These are phyloP conservation scores for Matsumyia berberina DNA, from an alignment of 2,888 invertebrate species.

Conservation along the genomic window DNA sequence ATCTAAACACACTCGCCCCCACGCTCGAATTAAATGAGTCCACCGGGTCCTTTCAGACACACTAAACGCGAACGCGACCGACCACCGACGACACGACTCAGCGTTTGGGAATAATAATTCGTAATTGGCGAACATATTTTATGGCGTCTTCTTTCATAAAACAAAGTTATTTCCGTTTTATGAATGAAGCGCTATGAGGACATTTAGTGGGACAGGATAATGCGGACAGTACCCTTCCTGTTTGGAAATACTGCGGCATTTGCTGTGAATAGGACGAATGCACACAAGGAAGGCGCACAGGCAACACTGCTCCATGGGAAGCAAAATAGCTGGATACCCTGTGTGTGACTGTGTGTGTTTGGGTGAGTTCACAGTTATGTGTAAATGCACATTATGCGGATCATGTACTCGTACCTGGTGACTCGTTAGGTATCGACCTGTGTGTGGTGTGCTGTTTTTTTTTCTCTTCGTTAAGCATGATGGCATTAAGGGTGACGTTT, in stretches of 20 bases:
- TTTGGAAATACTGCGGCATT: constrained; percentile 74
- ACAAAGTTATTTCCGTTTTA: constrained; percentile 74
- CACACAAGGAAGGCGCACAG: constrained; percentile 23
- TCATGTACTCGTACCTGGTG: constrained; percentile 70
- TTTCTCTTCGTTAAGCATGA: constrained; percentile 52
- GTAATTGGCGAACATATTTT: constrained; percentile 73
- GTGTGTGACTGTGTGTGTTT: constrained; percentile 2
- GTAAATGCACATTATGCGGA: constrained; percentile 75
- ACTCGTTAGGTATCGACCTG: constrained; percentile 71
- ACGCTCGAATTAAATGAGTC: constrained; percentile 48
- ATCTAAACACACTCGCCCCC: constrained; percentile 13
- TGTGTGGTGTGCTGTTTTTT: constrained; percentile 55
- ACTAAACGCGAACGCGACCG: neutral
- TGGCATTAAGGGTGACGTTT: constrained; percentile 55
- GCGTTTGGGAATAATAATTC: constrained; percentile 75
- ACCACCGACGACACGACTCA: constrained; percentile 30
- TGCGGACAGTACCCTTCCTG: constrained; percentile 74
- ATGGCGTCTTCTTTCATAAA: constrained; percentile 63
- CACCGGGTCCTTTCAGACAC: constrained; percentile 57
- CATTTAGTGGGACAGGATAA: constrained; percentile 75
- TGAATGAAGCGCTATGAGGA: constrained; percentile 69
- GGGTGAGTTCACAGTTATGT: constrained; percentile 54
- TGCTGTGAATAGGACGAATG: constrained; percentile 55
- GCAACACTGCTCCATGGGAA: constrained; percentile 42
- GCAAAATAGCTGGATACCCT: constrained; percentile 33